Evolutionary conservation across 1,140 invertebrate species (phyloP), one percentile per base, ranked within the genome.

Genomic region (Drosophila pallidifrons): DNA sequence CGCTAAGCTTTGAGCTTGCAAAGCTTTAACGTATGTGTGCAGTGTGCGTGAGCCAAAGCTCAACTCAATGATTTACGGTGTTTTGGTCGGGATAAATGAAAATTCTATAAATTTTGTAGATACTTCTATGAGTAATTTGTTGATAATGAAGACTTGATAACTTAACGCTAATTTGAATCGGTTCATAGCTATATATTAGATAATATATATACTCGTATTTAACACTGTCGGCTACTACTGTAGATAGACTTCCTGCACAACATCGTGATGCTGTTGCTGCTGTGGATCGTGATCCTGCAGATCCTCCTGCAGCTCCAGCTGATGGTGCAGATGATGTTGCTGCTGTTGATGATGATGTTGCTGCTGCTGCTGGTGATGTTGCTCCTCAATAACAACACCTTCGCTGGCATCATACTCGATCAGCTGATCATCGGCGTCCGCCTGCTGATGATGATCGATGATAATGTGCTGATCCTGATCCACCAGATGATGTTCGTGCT

Each of bases 171-270:
- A 71, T 59, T 35, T 43, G 6, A 25, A 41, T 64, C 41, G 57
- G 11, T 46, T 15, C 38, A 43, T 43, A 49, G 49, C 35, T 60
- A 13, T 38, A 63, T 57, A 35, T 3, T 25, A 25, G 20, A 25
- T 25, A 32, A 57, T 15, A 25, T 13, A 52, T 35, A 35, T 58
- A 49, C 49, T 28, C 16, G 15, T 51, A 66, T 66, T 41, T 59
- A 57, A 63, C 67, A 69, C 13, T 58, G 32, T 54, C 30, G 1
- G 5, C 35, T 38, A 54, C 54, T 91, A 90, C 51, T 91, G 77
- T 58, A 92, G 71, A 80, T 92, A 92, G 43, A 92, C 91, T 41
- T 92, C 91, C 52, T 87, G 82, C 38, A 87, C 82, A 66, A 88
- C 82, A n/a, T 90, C 81, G 25, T 91, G 90, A 28, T 88, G 81